These are phyloP conservation scores for Apodemus speciosus DNA, from an alignment of 2,113 vertebrate species.

Conservation along the genomic window DNA sequence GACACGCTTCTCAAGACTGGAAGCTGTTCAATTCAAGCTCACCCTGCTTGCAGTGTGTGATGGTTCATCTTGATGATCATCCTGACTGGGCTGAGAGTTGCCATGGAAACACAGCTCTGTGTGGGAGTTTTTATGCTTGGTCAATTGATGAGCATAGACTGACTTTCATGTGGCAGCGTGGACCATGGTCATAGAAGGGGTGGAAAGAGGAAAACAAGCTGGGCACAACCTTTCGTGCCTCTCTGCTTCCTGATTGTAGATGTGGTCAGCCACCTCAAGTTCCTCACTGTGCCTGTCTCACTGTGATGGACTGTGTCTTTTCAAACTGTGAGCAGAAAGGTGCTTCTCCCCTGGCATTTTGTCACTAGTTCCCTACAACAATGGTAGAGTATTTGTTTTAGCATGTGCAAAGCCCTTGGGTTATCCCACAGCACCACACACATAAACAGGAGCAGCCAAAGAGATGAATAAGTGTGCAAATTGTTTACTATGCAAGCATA, in stretches of 20 bases:
- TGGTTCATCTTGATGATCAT: neutral
- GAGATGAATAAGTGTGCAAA: neutral
- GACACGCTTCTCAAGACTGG: no score
- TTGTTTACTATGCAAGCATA: neutral
- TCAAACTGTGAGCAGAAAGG: neutral
- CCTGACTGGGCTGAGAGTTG: neutral
- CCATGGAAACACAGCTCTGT: neutral
- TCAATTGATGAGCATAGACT: neutral
- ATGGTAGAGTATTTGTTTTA: neutral
- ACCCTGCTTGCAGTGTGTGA: neutral
- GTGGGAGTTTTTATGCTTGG: no score
- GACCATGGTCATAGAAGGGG: fast-evolving
- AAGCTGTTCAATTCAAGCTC: neutral
- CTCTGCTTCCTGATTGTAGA: no score
- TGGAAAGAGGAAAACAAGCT: no score
- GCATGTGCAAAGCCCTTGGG: neutral
- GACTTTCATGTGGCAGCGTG: neutral
- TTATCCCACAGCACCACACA: neutral
- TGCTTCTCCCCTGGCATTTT: neutral
- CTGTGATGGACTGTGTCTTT: neutral
- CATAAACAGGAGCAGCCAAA: neutral
- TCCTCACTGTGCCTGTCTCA: neutral
- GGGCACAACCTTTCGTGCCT: neutral
- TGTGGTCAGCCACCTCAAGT: fast-evolving
- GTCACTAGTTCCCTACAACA: neutral